Conservation (phyloP, 2,797 vertebrate species). For the Typhlichthys eigenmanni region DNA sequence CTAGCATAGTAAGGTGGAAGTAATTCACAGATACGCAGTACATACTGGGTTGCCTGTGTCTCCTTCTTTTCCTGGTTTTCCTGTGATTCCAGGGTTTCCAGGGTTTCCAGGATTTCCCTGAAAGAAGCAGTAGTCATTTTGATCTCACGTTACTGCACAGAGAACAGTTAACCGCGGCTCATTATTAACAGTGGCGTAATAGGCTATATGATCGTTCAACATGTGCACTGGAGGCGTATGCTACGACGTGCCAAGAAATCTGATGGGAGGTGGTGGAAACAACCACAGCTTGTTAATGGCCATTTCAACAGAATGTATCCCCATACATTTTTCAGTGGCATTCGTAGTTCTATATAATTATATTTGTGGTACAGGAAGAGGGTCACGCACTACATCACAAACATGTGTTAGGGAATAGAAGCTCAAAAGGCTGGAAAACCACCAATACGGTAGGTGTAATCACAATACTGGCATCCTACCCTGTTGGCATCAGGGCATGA, state of each 20-base stretch:
- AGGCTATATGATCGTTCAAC: conserved; percentile 46
- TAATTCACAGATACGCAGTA: conserved; percentile 18
- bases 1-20: no score
- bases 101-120: conserved; percentile 92
- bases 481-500: conserved; percentile 49
- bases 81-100: conserved; percentile 89
- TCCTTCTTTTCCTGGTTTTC: conserved; percentile 91
- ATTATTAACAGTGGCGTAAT: conserved; percentile 46
- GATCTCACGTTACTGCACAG: conserved; percentile 28
- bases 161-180: conserved; percentile 48
- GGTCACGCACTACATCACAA: no score
- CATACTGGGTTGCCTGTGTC: conserved; percentile 89
- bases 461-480: conserved; percentile 47
- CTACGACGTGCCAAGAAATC: conserved; percentile 51
- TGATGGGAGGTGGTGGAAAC: conserved; percentile 41
- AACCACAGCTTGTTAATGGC: conserved; percentile 41
- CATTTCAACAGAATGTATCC: conserved; percentile 18
- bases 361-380: no score
- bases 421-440: not conserved
- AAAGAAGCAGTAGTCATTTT: conserved; percentile 32
- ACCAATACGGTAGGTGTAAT: conserved; percentile 48
- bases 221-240: conserved; percentile 36
- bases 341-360: no score
- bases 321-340: no score
- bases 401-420: no score